Base-by-base conservation (phyloP, 2,888 invertebrate species). In the Drosophila buzzatii region DNA sequence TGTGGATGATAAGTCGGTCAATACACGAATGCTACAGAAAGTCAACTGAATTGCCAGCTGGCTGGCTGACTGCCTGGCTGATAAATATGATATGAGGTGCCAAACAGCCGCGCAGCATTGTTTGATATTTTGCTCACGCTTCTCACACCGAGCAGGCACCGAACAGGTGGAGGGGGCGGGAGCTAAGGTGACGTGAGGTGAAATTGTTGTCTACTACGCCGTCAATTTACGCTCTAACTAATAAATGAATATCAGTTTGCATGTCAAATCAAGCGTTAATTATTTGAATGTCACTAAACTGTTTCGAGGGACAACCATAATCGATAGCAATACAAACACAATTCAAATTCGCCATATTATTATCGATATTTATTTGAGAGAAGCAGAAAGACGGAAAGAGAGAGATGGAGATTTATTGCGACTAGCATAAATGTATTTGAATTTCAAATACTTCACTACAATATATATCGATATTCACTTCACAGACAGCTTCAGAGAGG, bases 31-130 rank as follows among this genome's bases (percentile, higher is more conserved):
- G 70, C 52, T 66, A 70, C 69, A 61, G 64, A 69, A 72, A 69
- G 52, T 58, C 55, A 60, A 70, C 73, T 79, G 61, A 72, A 82
- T 60, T 73, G 77, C 77, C 71, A 76, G 82, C 84, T 82, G 81
- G 73, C 73, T 75, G 66, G 45, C 75, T 82, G 85, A 84, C 84
- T 82, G 82, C 73, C 73, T 75, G 68, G 45, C 75, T 82, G 85
- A 84, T 86, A 73, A 84, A 75, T 70, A 52, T 85, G 90, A 89
- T 84, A 84, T 73, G 90, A 71, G 76, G 70, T 63, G 70, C 51
- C 55, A 61, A 70, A 70, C 76, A 62, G 60, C 49, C 41, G 51
- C 66, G 35, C 65, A 64, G 63, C 85, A 66, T 78, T 87, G 80
- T 63, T 88, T 82, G 47, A 57, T 56, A 83, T 84, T 73, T 62